Base-by-base conservation (phyloP, 2,888 invertebrate species). In the Pyrocoelia pectoralis region DNA sequence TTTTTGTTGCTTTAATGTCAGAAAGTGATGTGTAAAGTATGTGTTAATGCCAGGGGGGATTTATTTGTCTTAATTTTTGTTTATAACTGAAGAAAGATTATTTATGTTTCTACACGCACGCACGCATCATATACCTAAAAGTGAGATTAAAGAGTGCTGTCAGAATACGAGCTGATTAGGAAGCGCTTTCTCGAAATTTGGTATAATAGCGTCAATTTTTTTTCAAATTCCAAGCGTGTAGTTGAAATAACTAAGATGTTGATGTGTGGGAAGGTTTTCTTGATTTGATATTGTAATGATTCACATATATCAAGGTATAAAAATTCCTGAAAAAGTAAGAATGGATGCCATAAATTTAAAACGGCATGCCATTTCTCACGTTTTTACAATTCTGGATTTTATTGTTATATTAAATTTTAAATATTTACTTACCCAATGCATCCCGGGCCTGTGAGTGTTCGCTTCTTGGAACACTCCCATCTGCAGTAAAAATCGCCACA, bases 391-490 rank as follows among this genome's bases (percentile, higher is more conserved):
- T 13, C 6, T 24, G 24, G 24, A 1, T 51, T 51, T 51, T 12
- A 51, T 51, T 17, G 33, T 14, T 14, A 14, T 15, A 28, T 33
- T 13, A 13, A 15, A 12, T 54, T 46, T 5, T 2, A 13, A 14
- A n/a, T 24, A 24, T 24, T 24, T 43, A 81, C 90, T 88, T 85
- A 93, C 93, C 93, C 93, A 93, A 89, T 93, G 93, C 93, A 93
- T 89, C 87, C 88, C 93, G 90, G 90, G 90, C 88, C 89, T 89
- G 85, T 88, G 86, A 83, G 84, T 84, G 82, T 84, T 85, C 84
- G 87, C 86, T 86, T 92, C 92, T 88, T 92, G 92, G 89, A 91
- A 93, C 86, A 93, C 92, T 91, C 93, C 93, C 93, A 93, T 93
- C 91, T 91, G 92, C 88, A 85, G 85, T 81, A 84, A 80, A 79